Percentiles rank a stretch among this genome's conserved stretches.
Evolutionary conservation across 1,140 invertebrate species (phyloP).

Genomic region (Augochlora pura): DNA sequence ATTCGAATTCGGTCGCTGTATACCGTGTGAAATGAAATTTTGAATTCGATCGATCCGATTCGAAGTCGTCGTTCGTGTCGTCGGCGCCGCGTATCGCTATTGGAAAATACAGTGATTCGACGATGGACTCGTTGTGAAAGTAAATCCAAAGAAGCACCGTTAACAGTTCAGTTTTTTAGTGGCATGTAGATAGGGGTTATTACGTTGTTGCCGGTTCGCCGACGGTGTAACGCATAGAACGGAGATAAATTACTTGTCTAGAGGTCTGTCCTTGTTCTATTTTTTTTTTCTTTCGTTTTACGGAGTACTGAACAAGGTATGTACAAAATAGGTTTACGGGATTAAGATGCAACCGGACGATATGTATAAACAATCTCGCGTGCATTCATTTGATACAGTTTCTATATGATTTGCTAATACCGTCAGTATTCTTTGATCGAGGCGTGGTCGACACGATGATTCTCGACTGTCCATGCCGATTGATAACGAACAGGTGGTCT

Average conservation of each 20-base stretch:
- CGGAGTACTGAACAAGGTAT: constrained; percentile 1
- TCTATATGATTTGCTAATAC: constrained; percentile 7
- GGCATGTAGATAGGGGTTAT: not conserved
- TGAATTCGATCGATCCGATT: too few species aligned
- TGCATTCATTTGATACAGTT: constrained; percentile 21
- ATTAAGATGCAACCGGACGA: constrained; percentile 4
- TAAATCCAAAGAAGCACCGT: constrained; percentile 8
- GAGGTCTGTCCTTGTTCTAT: not conserved
- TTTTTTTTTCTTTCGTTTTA: not conserved
- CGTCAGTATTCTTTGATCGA: constrained; percentile 8
- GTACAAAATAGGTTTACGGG: constrained; percentile 25
- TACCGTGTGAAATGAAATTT: too few species aligned
- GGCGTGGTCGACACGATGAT: not conserved
- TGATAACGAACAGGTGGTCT: not conserved
- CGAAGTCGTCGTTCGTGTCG: too few species aligned
- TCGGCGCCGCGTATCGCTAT: not conserved
- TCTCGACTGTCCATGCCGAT: not conserved
- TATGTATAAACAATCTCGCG: not conserved
- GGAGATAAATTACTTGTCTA: constrained; percentile 1
- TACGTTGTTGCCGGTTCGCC: not conserved
- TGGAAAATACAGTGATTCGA: constrained; percentile 16
- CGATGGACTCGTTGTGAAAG: not conserved
- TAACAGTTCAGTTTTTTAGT: not conserved
- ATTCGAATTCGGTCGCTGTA: too few species aligned
- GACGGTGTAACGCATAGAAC: not conserved